These are phyloP conservation scores for Drosophila parthenogenetica DNA, from an alignment of 2,888 invertebrate genomes.

Conservation along the genomic window DNA sequence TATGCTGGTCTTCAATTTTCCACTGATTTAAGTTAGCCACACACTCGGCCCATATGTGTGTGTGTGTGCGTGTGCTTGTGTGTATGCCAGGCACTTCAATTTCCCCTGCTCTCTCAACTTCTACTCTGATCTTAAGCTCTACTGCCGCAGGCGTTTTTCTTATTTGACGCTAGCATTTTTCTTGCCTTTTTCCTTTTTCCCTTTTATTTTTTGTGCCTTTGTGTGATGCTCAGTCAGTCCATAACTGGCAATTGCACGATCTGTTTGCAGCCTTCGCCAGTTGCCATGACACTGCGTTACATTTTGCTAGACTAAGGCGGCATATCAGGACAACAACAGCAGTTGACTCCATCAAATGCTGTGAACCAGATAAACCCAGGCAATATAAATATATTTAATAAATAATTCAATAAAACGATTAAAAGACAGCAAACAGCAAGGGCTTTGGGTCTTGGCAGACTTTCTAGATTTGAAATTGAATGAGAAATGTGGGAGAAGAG, in stretches of 20 bases:
- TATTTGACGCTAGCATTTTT: slow-evolving; percentile 28
- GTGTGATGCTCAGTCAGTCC: slow-evolving; percentile 33
- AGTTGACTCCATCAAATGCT: slow-evolving; percentile 27
- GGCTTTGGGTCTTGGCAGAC: background rate
- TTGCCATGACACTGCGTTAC: slow-evolving; percentile 36
- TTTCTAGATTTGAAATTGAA: slow-evolving; percentile 1
- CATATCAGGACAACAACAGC: slow-evolving; percentile 37
- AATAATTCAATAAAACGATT: slow-evolving; percentile 14
- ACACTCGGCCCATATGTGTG: slow-evolving; percentile 43
- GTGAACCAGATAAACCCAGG: slow-evolving; percentile 14
- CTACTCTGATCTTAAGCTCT: background rate
- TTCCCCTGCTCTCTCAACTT: background rate
- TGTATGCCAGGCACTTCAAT: background rate
- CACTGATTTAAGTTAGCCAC: slow-evolving; percentile 69
- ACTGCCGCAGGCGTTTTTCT: slow-evolving; percentile 60
- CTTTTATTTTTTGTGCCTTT: slow-evolving; percentile 14
- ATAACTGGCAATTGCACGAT: slow-evolving; percentile 74
- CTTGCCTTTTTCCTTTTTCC: slow-evolving; percentile 8
- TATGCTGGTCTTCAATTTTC: slow-evolving; percentile 72
- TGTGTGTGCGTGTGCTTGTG: slow-evolving; percentile 23
- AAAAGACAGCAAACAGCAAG: slow-evolving; percentile 12
- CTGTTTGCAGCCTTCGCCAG: slow-evolving; percentile 37
- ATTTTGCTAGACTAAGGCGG: slow-evolving; percentile 24
- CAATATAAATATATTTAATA: slow-evolving; percentile 17
- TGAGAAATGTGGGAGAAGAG: background rate